Base-by-base conservation (phyloP, 2,797 vertebrate species). In the Euthynnus affinis region DNA sequence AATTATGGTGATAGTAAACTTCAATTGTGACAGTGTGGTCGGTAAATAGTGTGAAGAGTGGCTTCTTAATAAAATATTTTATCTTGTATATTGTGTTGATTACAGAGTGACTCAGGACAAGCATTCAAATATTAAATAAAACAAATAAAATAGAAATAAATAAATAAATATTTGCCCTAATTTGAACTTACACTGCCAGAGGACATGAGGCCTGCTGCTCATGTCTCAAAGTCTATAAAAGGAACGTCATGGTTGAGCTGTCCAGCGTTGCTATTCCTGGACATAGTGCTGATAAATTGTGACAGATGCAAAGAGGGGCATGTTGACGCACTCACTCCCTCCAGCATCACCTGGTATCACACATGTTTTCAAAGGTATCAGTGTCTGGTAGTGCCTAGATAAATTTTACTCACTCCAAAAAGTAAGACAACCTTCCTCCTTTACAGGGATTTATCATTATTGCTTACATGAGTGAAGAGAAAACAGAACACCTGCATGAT, bases 241-340 rank as follows among this genome's bases (percentile, higher is more conserved):
- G 97, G 96, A 96, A 96, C 94, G 91, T 88, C 74, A 92, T 93
- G 87, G 85, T 87, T 84, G 83, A 92, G 87, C 81, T 51, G 57
- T 91, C 88, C 91, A 90, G 83, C 57, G 90, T 90, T 96, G 94
- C 98, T 99, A 99, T 99, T 99, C 95, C 92, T 95, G 97, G 97
- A 96, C 87, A 63, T 89, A 81, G 91, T 85, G 93, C 95, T 99
- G 98, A 99, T 94, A 95, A 95, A 94, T 82, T 92, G 94, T 91
- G 95, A 98, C 98, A 99, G 98, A 99, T 99, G 98, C 95, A 95
- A 82, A 80, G 80, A 76, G 76, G 79, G 96, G 95, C 96, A 96
- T 97, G 96, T 87, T 86, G 83, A 94, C 82, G 62, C 77, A 84
- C 89, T 91, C 88, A 74, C 77, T 77, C 34, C 52, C 83, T 73